Percentiles rank a stretch among this genome's conserved stretches.
These are phyloP conservation scores for Neoarius graeffei DNA, from an alignment of 2,113 vertebrate genomes.

Conservation along the genomic window DNA sequence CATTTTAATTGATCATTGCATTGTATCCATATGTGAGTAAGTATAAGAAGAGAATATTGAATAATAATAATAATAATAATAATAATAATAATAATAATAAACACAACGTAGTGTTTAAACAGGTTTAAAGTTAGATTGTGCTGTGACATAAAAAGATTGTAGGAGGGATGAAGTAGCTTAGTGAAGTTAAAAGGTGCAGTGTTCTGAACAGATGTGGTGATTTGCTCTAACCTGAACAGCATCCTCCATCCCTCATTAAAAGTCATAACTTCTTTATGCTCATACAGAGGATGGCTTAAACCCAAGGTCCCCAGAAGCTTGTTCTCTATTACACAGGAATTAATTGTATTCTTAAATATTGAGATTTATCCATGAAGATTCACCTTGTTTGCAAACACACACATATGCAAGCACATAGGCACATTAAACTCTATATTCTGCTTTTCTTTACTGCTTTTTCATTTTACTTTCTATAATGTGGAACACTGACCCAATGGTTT, in stretches of 20 bases:
- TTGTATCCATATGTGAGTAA: background rate
- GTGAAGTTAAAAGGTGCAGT: background rate
- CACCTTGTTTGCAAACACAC: constrained; percentile 1
- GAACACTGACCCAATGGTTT: background rate
- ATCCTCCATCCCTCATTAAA: background rate
- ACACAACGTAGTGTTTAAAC: background rate
- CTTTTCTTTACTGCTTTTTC: background rate
- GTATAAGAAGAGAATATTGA: background rate
- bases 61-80: background rate
- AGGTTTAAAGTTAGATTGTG: background rate
- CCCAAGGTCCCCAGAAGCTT: background rate
- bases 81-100: too few species aligned
- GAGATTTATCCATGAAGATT: background rate
- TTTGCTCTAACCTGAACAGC: background rate
- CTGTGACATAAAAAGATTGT: background rate
- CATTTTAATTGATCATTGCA: too few species aligned
- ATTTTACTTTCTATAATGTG: background rate
- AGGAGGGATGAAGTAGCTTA: background rate
- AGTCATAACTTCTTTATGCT: background rate
- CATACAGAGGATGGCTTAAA: background rate
- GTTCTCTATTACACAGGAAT: background rate
- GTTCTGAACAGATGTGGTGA: background rate
- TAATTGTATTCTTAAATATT: background rate
- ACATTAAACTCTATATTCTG: background rate
- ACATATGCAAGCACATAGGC: background rate